These are phyloP conservation scores for Papilio polyxenes DNA, from an alignment of 1,140 invertebrate species.

Conservation along the genomic window DNA sequence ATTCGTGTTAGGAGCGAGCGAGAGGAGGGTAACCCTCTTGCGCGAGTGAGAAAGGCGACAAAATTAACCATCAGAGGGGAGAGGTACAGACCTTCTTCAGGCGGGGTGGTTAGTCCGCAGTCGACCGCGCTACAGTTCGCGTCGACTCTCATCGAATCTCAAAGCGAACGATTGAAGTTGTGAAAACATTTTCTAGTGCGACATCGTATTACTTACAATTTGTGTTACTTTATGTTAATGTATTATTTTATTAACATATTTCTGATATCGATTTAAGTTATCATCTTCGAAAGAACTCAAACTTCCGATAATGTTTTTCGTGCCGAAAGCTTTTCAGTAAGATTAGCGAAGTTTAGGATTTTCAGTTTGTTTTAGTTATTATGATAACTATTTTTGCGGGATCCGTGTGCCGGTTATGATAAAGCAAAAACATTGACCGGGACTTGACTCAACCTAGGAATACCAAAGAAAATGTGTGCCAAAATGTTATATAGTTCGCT, in stretches of 20 bases:
- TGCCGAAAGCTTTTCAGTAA: slow-evolving; percentile 46
- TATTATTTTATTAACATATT: slow-evolving; percentile 48
- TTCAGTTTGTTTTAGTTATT: slow-evolving; percentile 51
- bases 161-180: slow-evolving; percentile 70
- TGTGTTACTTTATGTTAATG: slow-evolving; percentile 50
- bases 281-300: slow-evolving; percentile 10
- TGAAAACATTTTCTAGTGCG: slow-evolving; percentile 69
- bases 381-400: slow-evolving; percentile 52
- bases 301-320: slow-evolving; percentile 40
- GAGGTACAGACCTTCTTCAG: slow-evolving; percentile 76
- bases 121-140: slow-evolving; percentile 70
- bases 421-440: slow-evolving; percentile 60
- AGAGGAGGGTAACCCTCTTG: slow-evolving; percentile 67
- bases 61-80: slow-evolving; percentile 79
- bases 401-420: slow-evolving; percentile 75
- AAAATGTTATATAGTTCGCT: slow-evolving; percentile 79
- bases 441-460: slow-evolving; percentile 58
- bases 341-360: slow-evolving; percentile 40
- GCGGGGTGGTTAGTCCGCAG: slow-evolving; percentile 79
- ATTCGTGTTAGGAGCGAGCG: slow-evolving; percentile 63
- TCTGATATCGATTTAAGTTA: slow-evolving; percentile 24
- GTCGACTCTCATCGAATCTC: slow-evolving; percentile 56
- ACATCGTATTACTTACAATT: slow-evolving; percentile 55
- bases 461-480: slow-evolving; percentile 80
- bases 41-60: slow-evolving; percentile 65